Percentiles rank a stretch among this genome's conserved stretches.
These are phyloP conservation scores for Trichonephila inaurata DNA, from an alignment of 1,140 invertebrate genomes.

Conservation along the genomic window DNA sequence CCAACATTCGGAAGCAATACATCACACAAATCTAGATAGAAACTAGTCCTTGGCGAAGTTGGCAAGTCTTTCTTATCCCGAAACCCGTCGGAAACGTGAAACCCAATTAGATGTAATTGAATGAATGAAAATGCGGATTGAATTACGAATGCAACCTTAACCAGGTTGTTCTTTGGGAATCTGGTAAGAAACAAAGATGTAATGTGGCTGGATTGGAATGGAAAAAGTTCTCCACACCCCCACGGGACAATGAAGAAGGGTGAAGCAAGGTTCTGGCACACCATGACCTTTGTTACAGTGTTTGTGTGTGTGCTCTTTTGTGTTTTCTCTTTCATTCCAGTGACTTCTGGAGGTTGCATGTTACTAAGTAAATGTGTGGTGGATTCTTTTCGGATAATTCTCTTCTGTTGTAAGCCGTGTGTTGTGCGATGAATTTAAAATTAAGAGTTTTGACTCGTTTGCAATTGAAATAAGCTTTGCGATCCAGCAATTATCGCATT, in stretches of 20 bases:
- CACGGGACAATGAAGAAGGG: not conserved
- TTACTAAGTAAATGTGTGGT: not conserved
- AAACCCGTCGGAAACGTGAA: not conserved
- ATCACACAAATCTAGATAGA: not conserved
- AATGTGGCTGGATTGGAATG: not conserved
- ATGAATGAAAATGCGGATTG: constrained; percentile 18
- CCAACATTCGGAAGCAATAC: not conserved
- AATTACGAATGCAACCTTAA: constrained; percentile 18
- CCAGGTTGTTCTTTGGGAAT: constrained; percentile 5
- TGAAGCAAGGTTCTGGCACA: constrained; percentile 20
- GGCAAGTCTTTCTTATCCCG: too few relatives aligned
- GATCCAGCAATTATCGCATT: not conserved
- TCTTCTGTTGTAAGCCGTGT: not conserved
- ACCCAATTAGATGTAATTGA: constrained; percentile 20
- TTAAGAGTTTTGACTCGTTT: not conserved
- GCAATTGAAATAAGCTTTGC: not conserved
- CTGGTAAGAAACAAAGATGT: not conserved
- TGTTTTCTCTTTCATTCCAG: not conserved
- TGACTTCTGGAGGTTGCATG: not conserved
- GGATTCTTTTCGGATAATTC: not conserved
- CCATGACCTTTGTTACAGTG: not conserved
- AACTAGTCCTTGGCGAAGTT: not conserved
- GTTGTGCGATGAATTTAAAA: not conserved
- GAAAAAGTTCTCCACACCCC: not conserved
- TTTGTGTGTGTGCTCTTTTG: not conserved